Evolutionary conservation across 2,888 invertebrate species (phyloP), one percentile per base, ranked within the genome.

Genomic region (Athalia rosae): DNA sequence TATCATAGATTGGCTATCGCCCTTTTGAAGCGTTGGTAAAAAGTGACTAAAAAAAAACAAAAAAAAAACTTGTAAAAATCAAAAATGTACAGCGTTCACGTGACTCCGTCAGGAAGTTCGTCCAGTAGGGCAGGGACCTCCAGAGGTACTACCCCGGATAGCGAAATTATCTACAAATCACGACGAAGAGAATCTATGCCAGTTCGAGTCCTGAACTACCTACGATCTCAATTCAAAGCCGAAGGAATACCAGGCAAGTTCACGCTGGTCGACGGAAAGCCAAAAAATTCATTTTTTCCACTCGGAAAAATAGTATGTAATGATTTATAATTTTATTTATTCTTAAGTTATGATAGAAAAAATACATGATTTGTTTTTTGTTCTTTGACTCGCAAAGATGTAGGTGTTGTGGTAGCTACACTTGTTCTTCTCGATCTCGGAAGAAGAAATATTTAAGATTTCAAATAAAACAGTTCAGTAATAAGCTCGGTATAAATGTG

Each of bases 81-180:
- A n/a, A n/a, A n/a, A 69, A 89, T 89, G 89, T 89, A 89, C 77
- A 87, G 84, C 67, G 89, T 89, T 73, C 88, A 88, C 76, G 87
- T 87, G 66, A 85, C 88, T 28, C 28, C 28, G 48, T 83, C 86
- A 0, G 85, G 86, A 71, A 82, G 83, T 79, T 85, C 86, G 43
- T 82, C 84, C 15, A 85, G 84, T 0, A 81, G 83, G 45, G 82
- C 85, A 7, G 81, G 82, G 28, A 81, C 84, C 15, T 85, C 88
- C 8, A 81, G 82, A n/a, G 74, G 74, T 56, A 83, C 79, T 1
- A 28, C 28, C 77, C 81, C 84, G 5, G 87, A 86, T 4, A 84
- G 81, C 41, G 87, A 87, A 76, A 82, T 86, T 67, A 73, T 76
- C n/a, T 88, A 86, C 71, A 87, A 82, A 53, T 79, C 81, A 53